A percentile compares a stretch with the other conserved stretches of the same genome.
Evolutionary conservation across 2,113 vertebrate species (phyloP).

Genomic region (Tichodroma muraria): DNA sequence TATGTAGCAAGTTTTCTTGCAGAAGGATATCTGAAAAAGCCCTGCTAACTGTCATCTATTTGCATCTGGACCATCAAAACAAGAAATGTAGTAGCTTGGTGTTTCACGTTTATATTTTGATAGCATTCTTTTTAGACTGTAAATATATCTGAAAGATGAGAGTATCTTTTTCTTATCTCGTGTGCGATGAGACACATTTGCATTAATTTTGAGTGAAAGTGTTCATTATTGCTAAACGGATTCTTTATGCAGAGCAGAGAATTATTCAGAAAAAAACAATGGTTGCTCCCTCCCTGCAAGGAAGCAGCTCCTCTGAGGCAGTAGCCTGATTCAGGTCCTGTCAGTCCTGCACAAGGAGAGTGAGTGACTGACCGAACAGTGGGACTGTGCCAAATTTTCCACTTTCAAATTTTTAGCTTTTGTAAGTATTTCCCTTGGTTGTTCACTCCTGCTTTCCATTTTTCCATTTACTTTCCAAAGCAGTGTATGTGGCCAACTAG

Average conservation of each 20-base stretch:
- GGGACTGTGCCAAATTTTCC: neutral
- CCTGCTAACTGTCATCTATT: neutral
- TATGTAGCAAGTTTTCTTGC: slow-evolving; percentile 16
- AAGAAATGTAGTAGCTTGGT: neutral
- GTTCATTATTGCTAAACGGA: neutral
- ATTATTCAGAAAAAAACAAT: neutral
- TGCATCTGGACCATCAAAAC: neutral
- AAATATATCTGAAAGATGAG: neutral
- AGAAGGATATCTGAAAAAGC: neutral
- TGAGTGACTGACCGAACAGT: neutral
- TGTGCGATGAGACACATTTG: neutral
- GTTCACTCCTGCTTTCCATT: neutral
- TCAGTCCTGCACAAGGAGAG: neutral
- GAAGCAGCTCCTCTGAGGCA: neutral
- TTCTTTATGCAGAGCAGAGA: neutral
- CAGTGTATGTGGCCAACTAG: neutral
- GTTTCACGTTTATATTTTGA: neutral
- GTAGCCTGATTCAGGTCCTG: neutral
- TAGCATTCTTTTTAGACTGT: neutral
- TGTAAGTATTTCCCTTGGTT: neutral
- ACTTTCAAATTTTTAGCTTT: neutral
- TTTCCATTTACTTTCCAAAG: neutral
- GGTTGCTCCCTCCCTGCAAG: neutral
- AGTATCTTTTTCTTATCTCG: neutral
- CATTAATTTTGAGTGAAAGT: neutral